phyloP scores from a whole-genome alignment of 2,113 vertebrate species.

The Smithornis capensis region DNA sequence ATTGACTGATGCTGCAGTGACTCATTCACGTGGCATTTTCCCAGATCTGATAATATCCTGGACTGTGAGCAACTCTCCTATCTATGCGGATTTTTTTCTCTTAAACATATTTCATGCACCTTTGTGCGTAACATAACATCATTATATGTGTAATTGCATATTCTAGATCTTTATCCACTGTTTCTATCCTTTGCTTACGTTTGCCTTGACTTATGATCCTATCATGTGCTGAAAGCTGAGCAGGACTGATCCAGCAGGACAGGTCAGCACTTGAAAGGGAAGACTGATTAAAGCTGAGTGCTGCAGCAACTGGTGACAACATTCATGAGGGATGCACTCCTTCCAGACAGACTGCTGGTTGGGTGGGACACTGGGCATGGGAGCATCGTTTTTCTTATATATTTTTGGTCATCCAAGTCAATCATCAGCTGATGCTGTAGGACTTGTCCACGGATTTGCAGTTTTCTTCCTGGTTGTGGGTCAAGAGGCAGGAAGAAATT shows the following conservation, averaged over 20 bases:
- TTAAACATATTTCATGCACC: constrained; percentile 56
- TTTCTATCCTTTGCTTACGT: constrained; percentile 32
- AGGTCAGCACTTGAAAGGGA: background rate
- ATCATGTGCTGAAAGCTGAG: constrained; percentile 45
- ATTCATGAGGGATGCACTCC: background rate
- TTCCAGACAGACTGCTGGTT: background rate
- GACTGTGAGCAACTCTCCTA: background rate
- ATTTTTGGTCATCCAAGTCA: background rate
- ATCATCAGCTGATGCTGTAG: too few relatives aligned
- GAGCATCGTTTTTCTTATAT: rapidly evolving
- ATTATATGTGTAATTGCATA: background rate
- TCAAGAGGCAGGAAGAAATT: background rate
- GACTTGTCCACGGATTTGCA: background rate
- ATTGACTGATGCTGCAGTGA: constrained; percentile 29
- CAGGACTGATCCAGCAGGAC: background rate
- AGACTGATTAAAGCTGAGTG: background rate
- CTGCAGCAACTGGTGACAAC: background rate
- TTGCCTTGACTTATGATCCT: background rate
- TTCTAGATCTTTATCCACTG: constrained; percentile 39
- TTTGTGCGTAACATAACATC: constrained; percentile 36
- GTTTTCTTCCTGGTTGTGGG: background rate
- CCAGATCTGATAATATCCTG: constrained; percentile 46
- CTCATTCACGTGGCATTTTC: background rate
- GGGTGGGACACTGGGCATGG: background rate
- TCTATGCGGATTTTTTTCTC: background rate